Evolutionary conservation across 2,888 invertebrate species (phyloP).

Genomic region (Ecliptopera silaceata): DNA sequence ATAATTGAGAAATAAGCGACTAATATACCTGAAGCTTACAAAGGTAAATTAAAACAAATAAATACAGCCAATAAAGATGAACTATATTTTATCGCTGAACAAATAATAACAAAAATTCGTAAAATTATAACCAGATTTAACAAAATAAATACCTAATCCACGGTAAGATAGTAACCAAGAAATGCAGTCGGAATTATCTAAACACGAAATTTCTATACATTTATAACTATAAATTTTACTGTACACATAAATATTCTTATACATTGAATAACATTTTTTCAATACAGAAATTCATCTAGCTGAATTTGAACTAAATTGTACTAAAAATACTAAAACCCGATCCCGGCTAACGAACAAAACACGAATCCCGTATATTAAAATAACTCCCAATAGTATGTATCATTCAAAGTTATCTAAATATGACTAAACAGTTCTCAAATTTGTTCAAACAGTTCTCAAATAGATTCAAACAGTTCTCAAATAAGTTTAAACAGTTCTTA

Average conservation of each 20-base stretch:
- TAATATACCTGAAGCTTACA: not conserved
- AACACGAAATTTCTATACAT: constrained; percentile 56
- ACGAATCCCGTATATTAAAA: constrained; percentile 16
- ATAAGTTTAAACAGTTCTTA: constrained; percentile 3
- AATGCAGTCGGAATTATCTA: constrained; percentile 61
- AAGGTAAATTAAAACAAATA: constrained; percentile 43
- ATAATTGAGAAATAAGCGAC: not conserved
- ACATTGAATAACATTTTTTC: constrained; percentile 43
- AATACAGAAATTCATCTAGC: constrained; percentile 50
- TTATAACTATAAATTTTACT: constrained; percentile 52
- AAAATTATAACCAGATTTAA: constrained; percentile 79
- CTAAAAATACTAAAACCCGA: constrained; percentile 58
- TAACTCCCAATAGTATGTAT: not conserved
- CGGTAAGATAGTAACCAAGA: constrained; percentile 60
- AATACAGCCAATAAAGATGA: constrained; percentile 63
- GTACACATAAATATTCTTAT: constrained; percentile 68
- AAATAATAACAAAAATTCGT: constrained; percentile 78
- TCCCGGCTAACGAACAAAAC: constrained; percentile 59
- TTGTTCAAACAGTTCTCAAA: not conserved
- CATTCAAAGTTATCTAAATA: too few species aligned
- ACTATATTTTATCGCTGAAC: constrained; percentile 78
- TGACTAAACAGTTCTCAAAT: not conserved
- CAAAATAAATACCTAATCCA: constrained; percentile 81
- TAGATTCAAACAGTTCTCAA: constrained; percentile 2
- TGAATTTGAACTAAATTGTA: constrained; percentile 76